A percentile compares a stretch with the other conserved stretches of the same genome.
Conservation (phyloP, 2,888 invertebrate species). For the Syrphus vitripennis region DNA sequence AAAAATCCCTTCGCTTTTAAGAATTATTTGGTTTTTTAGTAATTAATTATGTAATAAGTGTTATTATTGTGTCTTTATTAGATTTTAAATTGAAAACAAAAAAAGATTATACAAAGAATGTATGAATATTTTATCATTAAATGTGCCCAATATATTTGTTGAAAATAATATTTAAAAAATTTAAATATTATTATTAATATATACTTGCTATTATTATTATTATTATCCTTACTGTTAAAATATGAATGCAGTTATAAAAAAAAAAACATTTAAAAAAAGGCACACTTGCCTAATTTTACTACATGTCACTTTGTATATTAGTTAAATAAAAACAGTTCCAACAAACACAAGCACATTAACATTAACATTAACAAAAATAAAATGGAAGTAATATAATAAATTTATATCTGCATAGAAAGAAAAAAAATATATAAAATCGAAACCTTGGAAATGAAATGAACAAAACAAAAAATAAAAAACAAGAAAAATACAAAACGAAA, state of each 20-base stretch:
- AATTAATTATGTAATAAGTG: conserved; percentile 53
- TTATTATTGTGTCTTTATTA: conserved; percentile 59
- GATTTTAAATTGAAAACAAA: conserved; percentile 30
- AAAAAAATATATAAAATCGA: conserved; percentile 30
- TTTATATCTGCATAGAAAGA: conserved; percentile 37
- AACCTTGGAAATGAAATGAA: conserved; percentile 32
- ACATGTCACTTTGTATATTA: conserved; percentile 45
- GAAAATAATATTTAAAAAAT: conserved; percentile 24
- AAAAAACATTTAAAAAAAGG: conserved; percentile 55
- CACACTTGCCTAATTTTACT: conserved; percentile 30
- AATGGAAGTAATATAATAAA: no score
- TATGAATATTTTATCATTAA: conserved; percentile 46
- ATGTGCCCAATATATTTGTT: conserved; percentile 55
- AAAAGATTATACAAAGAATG: conserved; percentile 29
- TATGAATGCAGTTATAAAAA: conserved; percentile 66
- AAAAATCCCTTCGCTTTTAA: neutral
- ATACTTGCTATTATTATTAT: conserved; percentile 31
- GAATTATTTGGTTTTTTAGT: conserved; percentile 18
- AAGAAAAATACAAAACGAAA: conserved; percentile 26
- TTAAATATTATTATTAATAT: conserved; percentile 18
- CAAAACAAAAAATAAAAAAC: neutral
- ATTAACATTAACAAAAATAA: no score
- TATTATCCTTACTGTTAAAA: conserved; percentile 61
- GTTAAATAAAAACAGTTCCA: conserved; percentile 41
- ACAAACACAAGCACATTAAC: conserved; percentile 48